Evolutionary conservation across 2,113 vertebrate genomes (phyloP).

Genomic region (Nannospalax galili): DNA sequence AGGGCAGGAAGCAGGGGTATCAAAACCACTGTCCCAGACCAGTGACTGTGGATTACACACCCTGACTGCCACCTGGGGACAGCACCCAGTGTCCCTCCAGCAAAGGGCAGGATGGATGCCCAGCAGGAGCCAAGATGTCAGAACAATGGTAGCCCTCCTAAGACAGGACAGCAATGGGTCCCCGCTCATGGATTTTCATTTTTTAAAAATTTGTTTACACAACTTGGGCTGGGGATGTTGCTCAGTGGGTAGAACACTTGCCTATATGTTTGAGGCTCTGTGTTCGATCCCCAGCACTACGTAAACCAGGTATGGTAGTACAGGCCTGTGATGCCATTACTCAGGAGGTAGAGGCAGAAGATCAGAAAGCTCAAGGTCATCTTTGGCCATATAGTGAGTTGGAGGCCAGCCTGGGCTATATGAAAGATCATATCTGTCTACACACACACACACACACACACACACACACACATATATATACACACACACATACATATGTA

Average conservation of each 20-base stretch:
- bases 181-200: not conserved
- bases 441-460: too few relatives aligned
- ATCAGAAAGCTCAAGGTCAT: not conserved
- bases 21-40: too few relatives aligned
- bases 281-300: not conserved
- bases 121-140: not conserved
- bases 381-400: not conserved
- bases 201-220: not conserved
- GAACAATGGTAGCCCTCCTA: not conserved
- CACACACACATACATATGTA: too few relatives aligned
- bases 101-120: not conserved
- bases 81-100: too few relatives aligned
- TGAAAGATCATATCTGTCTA: not conserved
- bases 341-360: not conserved
- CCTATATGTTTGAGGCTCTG: not conserved
- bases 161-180: too few relatives aligned
- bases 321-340: not conserved
- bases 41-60: accelerated
- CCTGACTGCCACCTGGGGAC: too few relatives aligned
- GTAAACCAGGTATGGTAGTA: not conserved
- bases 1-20: not conserved
- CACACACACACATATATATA: too few relatives aligned
- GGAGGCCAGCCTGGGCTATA: not conserved
- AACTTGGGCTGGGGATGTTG: not conserved
- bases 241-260: not conserved